Percentiles rank a stretch among this genome's conserved stretches.
Conservation (phyloP, 2,113 vertebrate genomes). For the Arenaria interpres region DNA sequence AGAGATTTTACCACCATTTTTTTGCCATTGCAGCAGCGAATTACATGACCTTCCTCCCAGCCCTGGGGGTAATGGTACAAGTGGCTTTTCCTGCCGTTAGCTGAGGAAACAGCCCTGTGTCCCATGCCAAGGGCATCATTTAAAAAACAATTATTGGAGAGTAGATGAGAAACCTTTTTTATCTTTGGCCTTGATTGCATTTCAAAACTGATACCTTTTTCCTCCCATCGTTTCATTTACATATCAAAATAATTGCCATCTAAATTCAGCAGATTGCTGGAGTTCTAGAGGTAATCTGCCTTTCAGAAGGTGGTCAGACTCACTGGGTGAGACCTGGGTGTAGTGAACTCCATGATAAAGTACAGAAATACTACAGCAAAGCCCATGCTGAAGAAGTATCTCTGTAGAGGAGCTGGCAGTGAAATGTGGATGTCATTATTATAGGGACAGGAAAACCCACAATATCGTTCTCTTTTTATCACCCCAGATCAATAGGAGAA, state of each 20-base stretch:
- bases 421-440: neutral
- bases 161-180: neutral
- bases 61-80: neutral
- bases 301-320: neutral
- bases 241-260: conserved; percentile 38
- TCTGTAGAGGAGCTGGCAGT: neutral
- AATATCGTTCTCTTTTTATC: neutral
- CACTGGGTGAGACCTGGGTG: neutral
- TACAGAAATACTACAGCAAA: neutral
- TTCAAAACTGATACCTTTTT: neutral
- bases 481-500: neutral
- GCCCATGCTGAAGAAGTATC: neutral
- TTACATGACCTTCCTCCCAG: neutral
- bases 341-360: neutral
- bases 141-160: conserved; percentile 34
- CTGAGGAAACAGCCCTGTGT: neutral
- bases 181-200: neutral
- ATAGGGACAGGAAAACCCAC: neutral
- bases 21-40: neutral
- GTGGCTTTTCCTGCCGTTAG: neutral
- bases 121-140: conserved; percentile 6
- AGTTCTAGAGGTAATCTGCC: neutral
- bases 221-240: conserved; percentile 24
- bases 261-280: neutral
- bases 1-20: conserved; percentile 9